These are phyloP conservation scores for Sympetrum striolatum DNA, from an alignment of 2,888 invertebrate genomes.

Conservation along the genomic window DNA sequence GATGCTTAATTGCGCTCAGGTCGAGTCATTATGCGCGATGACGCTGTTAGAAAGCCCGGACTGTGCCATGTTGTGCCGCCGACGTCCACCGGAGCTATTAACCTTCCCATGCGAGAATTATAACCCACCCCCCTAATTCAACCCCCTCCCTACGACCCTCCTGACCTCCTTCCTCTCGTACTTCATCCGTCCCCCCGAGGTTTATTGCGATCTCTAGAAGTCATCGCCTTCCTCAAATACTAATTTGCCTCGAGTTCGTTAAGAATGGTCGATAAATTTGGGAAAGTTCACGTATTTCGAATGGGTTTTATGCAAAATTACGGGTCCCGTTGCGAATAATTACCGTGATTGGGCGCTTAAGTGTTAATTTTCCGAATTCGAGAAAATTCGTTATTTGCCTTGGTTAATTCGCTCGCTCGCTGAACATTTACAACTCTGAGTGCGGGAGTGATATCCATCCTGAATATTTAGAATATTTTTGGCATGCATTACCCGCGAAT, in stretches of 20 bases:
- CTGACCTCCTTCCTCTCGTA: not conserved
- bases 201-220: not conserved
- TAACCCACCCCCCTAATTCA: not conserved
- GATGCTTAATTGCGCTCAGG: slow-evolving; percentile 20
- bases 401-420: too few relatives aligned
- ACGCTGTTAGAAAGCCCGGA: slow-evolving; percentile 27
- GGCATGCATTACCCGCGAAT: too few relatives aligned
- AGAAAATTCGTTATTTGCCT: too few relatives aligned
- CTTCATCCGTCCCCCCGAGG: not conserved
- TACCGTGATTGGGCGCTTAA: too few relatives aligned
- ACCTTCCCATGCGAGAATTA: not conserved
- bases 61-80: not conserved
- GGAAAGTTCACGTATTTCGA: too few relatives aligned
- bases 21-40: slow-evolving; percentile 21
- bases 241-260: not conserved
- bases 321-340: too few relatives aligned
- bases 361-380: too few relatives aligned
- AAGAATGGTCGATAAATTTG: not conserved
- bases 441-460: too few relatives aligned
- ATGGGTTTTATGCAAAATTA: too few relatives aligned
- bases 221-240: too few relatives aligned
- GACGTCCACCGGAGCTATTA: not conserved
- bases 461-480: too few relatives aligned
- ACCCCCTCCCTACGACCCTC: not conserved
- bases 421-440: too few relatives aligned